These are phyloP conservation scores for Urocolius indicus DNA, from an alignment of 2,113 vertebrate species.

Conservation along the genomic window DNA sequence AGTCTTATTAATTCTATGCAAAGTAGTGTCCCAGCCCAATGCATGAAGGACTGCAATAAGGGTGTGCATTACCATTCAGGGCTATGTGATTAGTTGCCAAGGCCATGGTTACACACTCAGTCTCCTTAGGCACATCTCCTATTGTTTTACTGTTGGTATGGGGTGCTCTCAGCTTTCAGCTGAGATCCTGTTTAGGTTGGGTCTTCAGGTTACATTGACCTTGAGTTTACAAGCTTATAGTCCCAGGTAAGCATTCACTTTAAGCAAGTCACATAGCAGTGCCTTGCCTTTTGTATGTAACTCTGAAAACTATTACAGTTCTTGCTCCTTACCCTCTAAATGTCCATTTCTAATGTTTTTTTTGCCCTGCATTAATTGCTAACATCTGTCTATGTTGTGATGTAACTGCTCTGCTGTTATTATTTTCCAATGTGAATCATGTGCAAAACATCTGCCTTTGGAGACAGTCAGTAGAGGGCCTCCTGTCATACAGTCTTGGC, in stretches of 20 bases:
- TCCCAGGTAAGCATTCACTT: neutral
- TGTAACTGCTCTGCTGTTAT: neutral
- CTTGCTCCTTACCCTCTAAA: neutral
- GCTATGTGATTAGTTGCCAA: neutral
- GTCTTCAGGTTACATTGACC: neutral
- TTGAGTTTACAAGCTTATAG: neutral
- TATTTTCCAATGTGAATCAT: neutral
- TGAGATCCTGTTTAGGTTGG: neutral
- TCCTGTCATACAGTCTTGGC: neutral
- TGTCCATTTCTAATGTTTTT: neutral
- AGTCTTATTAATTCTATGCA: neutral
- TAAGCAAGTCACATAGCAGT: neutral
- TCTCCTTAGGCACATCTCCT: neutral
- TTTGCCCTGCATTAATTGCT: neutral
- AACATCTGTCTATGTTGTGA: neutral
- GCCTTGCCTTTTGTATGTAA: neutral
- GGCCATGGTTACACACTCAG: fast-evolving
- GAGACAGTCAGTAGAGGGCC: neutral
- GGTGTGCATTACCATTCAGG: neutral
- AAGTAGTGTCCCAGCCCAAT: neutral
- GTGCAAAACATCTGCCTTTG: neutral
- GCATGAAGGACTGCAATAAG: neutral
- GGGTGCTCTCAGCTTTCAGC: neutral
- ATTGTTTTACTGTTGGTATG: neutral
- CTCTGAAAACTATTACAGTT: neutral